Evolutionary conservation across 2,888 invertebrate species (phyloP), one percentile per base, ranked within the genome.

Genomic region (Philopedon plagiatum): DNA sequence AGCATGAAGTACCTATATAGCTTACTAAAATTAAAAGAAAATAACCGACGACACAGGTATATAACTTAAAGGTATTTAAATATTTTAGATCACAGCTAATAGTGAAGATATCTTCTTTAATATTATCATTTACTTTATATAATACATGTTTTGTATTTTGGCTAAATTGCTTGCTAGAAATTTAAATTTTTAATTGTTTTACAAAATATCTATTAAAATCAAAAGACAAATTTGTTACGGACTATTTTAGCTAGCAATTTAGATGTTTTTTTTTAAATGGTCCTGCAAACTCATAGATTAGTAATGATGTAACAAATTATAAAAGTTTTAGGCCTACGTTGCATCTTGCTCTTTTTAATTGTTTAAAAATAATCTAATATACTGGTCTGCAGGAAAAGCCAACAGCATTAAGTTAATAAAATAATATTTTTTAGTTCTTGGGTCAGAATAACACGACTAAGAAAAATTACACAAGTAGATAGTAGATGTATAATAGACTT

Each of bases 21-120:
- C 5, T 18, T 34, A 32, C n/a, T 18, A 18, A 57, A 37, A 57
- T 7, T 15, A 8, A 32, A 15, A 29, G 29, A 18, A 15, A 15
- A 21, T 32, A 29, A 54, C 51, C 29, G 18, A 54, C 51, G 51
- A 62, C 44, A 62, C 46, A 62, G 18, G 18, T 62, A 46, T 39
- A 49, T 72, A 70, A 74, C 69, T 78, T 78, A 78, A 79, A 79
- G 78, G 78, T 75, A 81, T 79, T 79, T 80, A 78, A 79, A 80
- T 81, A 80, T 82, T 81, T 81, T 81, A 85, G 84, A 84, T 85
- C 85, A 85, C 85, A 85, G 85, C 84, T 84, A 84, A 83, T 81
- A 83, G 82, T 83, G 83, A 83, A 83, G 82, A 83, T 83, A 81
- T 81, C 81, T 81, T 82, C 80, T 80, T 80, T 77, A 77, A 77